Percentiles rank a stretch among this genome's conserved stretches.
phyloP scores from a whole-genome alignment of 2,888 invertebrate genomes.

The Trimorus sp. region DNA sequence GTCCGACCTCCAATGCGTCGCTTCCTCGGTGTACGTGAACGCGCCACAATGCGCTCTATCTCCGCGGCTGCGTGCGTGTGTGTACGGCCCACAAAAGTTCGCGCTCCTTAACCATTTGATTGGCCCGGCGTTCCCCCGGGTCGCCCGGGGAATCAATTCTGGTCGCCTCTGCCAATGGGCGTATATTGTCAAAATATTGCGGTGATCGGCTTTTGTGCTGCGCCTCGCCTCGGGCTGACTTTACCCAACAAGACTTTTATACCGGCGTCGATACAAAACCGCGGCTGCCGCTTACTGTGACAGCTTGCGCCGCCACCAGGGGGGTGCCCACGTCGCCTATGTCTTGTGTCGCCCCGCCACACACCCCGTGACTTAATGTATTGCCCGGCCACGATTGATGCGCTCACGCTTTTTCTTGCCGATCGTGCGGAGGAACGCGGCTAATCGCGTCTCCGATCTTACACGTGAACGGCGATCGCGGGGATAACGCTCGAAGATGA shows the following conservation, averaged over 20 bases:
- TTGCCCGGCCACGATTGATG: slow-evolving; percentile 41
- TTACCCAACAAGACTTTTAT: slow-evolving; percentile 69
- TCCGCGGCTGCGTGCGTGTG: slow-evolving; percentile 12
- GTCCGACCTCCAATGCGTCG: neutral
- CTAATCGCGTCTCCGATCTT: slow-evolving; percentile 50
- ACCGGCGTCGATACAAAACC: slow-evolving; percentile 63
- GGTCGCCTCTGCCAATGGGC: slow-evolving; percentile 74
- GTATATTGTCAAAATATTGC: slow-evolving; percentile 81
- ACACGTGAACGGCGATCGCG: slow-evolving; percentile 3
- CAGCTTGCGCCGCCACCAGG: slow-evolving; percentile 65
- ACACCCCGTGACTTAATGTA: slow-evolving; percentile 43
- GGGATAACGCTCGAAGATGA: slow-evolving; percentile 9
- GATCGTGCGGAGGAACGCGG: slow-evolving; percentile 17
- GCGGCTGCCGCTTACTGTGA: slow-evolving; percentile 65
- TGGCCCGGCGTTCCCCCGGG: slow-evolving; percentile 62
- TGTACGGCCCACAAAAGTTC: slow-evolving; percentile 63
- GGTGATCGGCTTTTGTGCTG: slow-evolving; percentile 77
- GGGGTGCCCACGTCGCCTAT: slow-evolving; percentile 57
- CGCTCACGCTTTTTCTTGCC: slow-evolving; percentile 44
- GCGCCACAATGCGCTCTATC: too few species aligned
- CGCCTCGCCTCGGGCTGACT: slow-evolving; percentile 76
- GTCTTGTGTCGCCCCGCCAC: slow-evolving; percentile 55
- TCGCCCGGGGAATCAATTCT: slow-evolving; percentile 65
- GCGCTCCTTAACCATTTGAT: slow-evolving; percentile 49
- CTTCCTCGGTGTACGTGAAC: too few species aligned